These are phyloP conservation scores for Troilus luridus DNA, from an alignment of 2,888 invertebrate genomes.

Conservation along the genomic window DNA sequence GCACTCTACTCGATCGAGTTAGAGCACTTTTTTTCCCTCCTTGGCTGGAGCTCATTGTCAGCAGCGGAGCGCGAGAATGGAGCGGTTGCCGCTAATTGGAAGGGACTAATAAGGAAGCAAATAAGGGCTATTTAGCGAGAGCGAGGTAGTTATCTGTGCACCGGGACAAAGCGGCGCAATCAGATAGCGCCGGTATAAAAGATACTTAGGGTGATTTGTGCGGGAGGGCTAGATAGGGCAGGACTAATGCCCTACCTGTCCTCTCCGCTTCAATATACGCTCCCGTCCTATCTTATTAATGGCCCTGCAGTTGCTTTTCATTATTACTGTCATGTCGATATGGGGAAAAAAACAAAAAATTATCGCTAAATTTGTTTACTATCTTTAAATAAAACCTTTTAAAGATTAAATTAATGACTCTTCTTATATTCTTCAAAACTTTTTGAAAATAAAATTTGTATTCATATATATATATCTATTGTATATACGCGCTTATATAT, in stretches of 20 bases:
- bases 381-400: too few species aligned
- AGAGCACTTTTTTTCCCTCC: neutral
- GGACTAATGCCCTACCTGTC: slow-evolving; percentile 19
- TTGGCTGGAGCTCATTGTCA: neutral
- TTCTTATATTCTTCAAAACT: too few species aligned
- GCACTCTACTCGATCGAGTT: neutral
- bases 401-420: too few species aligned
- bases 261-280: neutral
- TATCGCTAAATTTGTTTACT: too few species aligned
- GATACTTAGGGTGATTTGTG: slow-evolving; percentile 46
- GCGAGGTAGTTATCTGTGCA: slow-evolving; percentile 25
- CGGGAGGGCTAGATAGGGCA: neutral
- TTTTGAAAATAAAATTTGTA: too few species aligned
- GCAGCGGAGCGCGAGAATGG: neutral
- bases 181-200: slow-evolving; percentile 27
- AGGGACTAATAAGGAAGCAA: slow-evolving; percentile 40
- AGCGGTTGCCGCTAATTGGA: slow-evolving; percentile 32
- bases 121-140: slow-evolving; percentile 30
- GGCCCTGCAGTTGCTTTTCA: neutral
- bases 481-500: too few species aligned
- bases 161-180: slow-evolving; percentile 34
- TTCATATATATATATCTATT: too few species aligned
- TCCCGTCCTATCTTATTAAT: slow-evolving; percentile 1
- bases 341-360: neutral
- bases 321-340: neutral